Base-by-base conservation (phyloP, 2,888 invertebrate species). In the Oxycera nigricornis region DNA sequence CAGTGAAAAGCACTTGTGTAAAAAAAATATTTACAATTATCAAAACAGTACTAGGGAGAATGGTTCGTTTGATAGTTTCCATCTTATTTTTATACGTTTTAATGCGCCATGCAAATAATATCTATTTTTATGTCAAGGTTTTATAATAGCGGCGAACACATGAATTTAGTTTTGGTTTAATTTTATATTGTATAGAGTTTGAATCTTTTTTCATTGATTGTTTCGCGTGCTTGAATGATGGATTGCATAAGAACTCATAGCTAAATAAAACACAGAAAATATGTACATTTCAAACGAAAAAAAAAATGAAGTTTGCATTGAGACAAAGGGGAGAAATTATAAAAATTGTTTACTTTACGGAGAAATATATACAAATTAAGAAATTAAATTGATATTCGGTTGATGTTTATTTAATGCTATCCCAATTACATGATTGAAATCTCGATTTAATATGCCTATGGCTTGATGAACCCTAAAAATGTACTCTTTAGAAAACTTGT, bases 201-300 rank as follows among this genome's bases (percentile, higher is more conserved):
- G 52, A 59, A 57, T 55, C 50, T 22, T 11, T 24, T 22, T 52
- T 70, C n/a, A 41, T 28, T 75, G 39, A 72, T 55, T 46, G 67
- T 73, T 74, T 72, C 73, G 72, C 41, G 73, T 72, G 72, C 30
- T 74, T 74, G 74, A 70, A 59, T 59, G 70, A 72, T 74, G 61
- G 20, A 72, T 67, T 65, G 26, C 14, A 30, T 65, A 41, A 65
- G 35, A 41, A 65, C 30, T 41, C 65, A 65, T 24, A 62, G 62
- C 9, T 7, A 62, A 22, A 35, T 35, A 20, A 14, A 62, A 65
- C 26, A 41, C 41, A 65, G 17, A 61, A 26, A 52, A 55, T 30
- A 4, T 70, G 70, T 70, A 70, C 30, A 55, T 70, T 70, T 28
- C 11, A 65, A 46, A 59, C 7, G 4, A 59, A 55, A 55, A 30